Evolutionary conservation across 2,797 vertebrate species (phyloP).

Genomic region (Coluber constrictor): DNA sequence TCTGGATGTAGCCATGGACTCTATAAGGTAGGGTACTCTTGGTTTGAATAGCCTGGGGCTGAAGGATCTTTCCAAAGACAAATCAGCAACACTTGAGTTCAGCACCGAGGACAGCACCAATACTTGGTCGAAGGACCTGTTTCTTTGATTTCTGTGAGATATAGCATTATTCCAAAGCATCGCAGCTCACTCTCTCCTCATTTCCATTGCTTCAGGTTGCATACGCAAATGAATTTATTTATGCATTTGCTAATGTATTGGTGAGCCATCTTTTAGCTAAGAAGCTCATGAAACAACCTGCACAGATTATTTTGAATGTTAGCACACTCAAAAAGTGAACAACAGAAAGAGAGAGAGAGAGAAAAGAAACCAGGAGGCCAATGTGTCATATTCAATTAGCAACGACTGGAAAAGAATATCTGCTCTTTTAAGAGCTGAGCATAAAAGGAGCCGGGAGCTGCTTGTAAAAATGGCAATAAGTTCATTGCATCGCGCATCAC

Average conservation of each 20-base stretch:
- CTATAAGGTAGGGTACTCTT: slow-evolving; percentile 77
- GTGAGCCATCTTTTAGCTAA: background rate
- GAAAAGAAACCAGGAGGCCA: background rate
- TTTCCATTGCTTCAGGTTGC: background rate
- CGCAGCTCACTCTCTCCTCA: background rate
- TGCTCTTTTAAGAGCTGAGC: background rate
- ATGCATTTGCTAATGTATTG: background rate
- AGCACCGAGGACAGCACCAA: background rate
- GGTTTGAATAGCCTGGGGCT: background rate
- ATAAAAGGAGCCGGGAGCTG: background rate
- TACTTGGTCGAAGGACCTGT: background rate
- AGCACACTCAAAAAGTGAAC: background rate
- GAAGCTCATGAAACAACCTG: background rate
- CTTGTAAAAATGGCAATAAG: background rate
- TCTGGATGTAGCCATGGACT: slow-evolving; percentile 89
- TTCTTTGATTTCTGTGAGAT: background rate
- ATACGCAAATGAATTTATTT: background rate
- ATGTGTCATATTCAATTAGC: background rate
- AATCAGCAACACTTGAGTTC: background rate
- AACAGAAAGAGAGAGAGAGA: background rate
- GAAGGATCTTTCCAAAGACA: background rate
- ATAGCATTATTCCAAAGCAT: background rate
- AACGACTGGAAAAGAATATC: background rate
- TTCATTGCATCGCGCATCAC: background rate
- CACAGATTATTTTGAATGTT: background rate